Evolutionary conservation across 2,888 invertebrate genomes (phyloP), one percentile per base, ranked within the genome.

Genomic region (Magallana nippona): DNA sequence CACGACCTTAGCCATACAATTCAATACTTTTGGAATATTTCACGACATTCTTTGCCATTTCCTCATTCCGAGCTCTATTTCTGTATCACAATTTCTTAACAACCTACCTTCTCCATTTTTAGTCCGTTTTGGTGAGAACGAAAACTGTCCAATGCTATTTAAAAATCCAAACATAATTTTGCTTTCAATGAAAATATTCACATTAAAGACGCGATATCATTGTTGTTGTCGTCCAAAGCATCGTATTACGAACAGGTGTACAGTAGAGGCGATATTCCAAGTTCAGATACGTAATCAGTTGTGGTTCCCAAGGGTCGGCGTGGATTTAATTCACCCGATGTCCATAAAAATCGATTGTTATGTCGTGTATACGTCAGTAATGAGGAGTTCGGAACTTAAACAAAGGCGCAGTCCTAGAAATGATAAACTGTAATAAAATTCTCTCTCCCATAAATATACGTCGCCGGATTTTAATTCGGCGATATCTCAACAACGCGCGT

Each of bases 131-230:
- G 71, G 71, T 32, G 71, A 71, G 32, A 71, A 71, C 15, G 71
- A 71, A 11, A 71, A 71, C 71, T 71, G 71, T 32, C 71, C 71
- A 71, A 71, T 71, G 15, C 71, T 71, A 71, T 71, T 71, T 27
- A 71, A 27, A 71, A 71, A 71, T 71, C 71, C 71, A 71, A 71
- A 71, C 71, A 71, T 71, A 10, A 32, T 71, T 27, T 71, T 71
- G 44, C 44, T 44, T 44, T 44, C 8, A 44, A 44, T 44, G 44
- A 3, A 44, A 44, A 44, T 44, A 0, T 44, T 44, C 44, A 44
- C 44, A 44, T 5, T 44, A 44, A 44, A 60, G 32, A 27, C 22
- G 32, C 32, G 13, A 27, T 15, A 27, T 10, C 71, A 71, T 71
- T 71, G 71, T 32, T 5, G 27, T 19, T 32, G 71, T 27, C 71